Percentiles rank a stretch among this genome's conserved stretches.
phyloP scores from a whole-genome alignment of 1,140 invertebrate genomes.

The Ips nitidus region DNA sequence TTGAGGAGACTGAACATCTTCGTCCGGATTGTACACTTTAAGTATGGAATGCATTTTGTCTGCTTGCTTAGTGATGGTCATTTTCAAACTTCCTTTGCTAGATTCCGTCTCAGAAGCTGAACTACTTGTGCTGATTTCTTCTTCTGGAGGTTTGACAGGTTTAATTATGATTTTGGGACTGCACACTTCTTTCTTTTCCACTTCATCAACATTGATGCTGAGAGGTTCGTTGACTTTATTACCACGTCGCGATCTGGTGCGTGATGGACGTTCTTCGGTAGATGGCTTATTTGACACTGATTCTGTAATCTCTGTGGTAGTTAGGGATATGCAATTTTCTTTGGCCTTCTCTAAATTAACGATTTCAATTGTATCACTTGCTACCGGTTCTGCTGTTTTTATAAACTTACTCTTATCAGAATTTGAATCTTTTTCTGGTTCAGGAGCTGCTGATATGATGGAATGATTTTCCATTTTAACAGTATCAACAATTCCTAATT shows the following conservation, averaged over 20 bases:
- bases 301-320: background rate
- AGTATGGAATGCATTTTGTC: constrained; percentile 49
- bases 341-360: background rate
- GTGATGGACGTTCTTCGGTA: constrained; percentile 16
- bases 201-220: constrained; percentile 39
- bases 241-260: constrained; percentile 9
- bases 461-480: no score
- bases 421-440: no score
- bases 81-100: constrained; percentile 46
- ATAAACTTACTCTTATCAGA: no score
- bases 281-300: background rate
- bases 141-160: constrained; percentile 42
- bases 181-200: constrained; percentile 38
- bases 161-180: constrained; percentile 51
- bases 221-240: constrained; percentile 37
- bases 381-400: background rate
- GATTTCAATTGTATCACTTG: background rate
- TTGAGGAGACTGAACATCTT: constrained; percentile 12
- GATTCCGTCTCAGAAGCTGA: constrained; percentile 32
- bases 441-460: no score
- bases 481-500: no score
- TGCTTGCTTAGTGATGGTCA: constrained; percentile 50
- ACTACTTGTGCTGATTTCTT: constrained; percentile 36
- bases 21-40: constrained; percentile 47
- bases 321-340: background rate